phyloP scores from a whole-genome alignment of 2,888 invertebrate genomes.

The Synanthedon myopaeformis region DNA sequence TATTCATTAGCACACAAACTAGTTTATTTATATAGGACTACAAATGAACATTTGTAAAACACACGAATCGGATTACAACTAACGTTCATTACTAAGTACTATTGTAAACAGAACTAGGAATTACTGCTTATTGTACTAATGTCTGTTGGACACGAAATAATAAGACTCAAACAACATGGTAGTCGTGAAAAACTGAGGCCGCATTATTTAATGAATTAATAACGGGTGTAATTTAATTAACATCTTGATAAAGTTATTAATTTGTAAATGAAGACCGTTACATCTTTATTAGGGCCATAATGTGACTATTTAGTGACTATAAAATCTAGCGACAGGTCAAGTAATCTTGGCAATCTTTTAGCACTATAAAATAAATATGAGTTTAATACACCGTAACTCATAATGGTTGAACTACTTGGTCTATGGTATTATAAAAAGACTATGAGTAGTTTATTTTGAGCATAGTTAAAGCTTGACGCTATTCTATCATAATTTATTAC shows the following conservation, averaged over 20 bases:
- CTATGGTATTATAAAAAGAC: no score
- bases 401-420: background rate
- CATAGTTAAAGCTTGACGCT: no score
- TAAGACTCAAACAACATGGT: no score
- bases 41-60: conserved; percentile 20
- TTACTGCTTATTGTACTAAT: background rate
- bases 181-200: background rate
- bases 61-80: conserved; percentile 52
- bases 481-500: no score
- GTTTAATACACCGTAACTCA: background rate
- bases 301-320: background rate
- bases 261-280: background rate
- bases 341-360: background rate
- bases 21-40: conserved; percentile 27
- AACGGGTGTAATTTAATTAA: background rate
- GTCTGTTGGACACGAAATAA: background rate
- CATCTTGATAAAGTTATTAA: background rate
- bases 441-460: no score
- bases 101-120: conserved; percentile 21
- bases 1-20: conserved; percentile 44
- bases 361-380: background rate
- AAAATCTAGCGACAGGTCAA: background rate
- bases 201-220: background rate
- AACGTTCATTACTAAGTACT: conserved; percentile 29
- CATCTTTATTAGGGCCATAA: background rate